Evolutionary conservation across 2,888 invertebrate species (phyloP), one percentile per base, ranked within the genome.

Genomic region (Archips xylosteana): DNA sequence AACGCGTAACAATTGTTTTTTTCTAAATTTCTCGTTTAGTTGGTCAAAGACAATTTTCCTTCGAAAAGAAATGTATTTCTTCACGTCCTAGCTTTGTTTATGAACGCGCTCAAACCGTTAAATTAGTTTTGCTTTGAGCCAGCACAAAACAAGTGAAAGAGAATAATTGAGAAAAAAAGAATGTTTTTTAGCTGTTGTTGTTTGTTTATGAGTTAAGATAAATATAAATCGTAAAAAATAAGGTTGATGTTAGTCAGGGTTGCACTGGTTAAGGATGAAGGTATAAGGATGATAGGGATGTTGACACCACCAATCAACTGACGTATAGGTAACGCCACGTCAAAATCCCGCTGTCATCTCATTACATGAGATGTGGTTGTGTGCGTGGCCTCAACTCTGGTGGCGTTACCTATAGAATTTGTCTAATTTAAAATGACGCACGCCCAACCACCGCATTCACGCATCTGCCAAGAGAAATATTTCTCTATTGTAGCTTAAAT

Each of bases 11-110:
- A 57, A 5, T 54, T 23, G 15, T n/a, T 51, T n/a, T n/a, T n/a
- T n/a, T n/a, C 9, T 47, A 66, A 66, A 49, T 66, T 60, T 42
- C 60, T 60, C 60, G 51, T 61, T 71, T 65, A 4, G n/a, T 2
- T 51, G 32, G 60, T 71, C 42, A 71, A 71, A 71, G 60, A 49
- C 49, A 51, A 59, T 66, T 71, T 60, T n/a, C 36, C 32, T 63
- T n/a, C 5, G 12, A 57, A 66, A 61, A 60, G 51, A 34, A 23
- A 62, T 61, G 39, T 69, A 51, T 61, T 65, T 71, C 47, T 70
- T 47, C 57, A 23, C 45, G 39, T 63, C 59, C 42, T 39, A 57
- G 36, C 57, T 39, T 60, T 57, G 59, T 45, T 62, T 45, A 62
- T 62, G 45, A 45, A 45, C 45, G 23, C 42, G 62, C 45, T 45